These are phyloP conservation scores for Phoebastria nigripes DNA, from an alignment of 2,797 vertebrate species.

Conservation along the genomic window DNA sequence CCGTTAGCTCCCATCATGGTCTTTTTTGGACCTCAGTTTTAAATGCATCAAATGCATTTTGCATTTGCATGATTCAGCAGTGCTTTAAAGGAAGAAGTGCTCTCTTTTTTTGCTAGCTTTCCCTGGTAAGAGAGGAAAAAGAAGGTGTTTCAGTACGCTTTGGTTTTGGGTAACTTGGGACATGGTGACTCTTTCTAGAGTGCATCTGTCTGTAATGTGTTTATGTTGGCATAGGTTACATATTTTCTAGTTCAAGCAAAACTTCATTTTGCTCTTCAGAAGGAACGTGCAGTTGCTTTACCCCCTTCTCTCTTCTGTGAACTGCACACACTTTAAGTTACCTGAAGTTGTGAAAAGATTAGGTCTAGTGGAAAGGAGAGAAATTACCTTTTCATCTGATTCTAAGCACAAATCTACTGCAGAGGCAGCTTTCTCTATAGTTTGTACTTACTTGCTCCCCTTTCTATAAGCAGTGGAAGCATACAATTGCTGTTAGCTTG, in stretches of 20 bases:
- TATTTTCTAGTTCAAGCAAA: background rate
- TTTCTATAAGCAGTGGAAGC: background rate
- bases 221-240: rapidly evolving
- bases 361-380: background rate
- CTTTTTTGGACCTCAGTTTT: background rate
- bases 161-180: background rate
- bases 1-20: background rate
- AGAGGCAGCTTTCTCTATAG: background rate
- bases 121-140: background rate
- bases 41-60: background rate
- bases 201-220: background rate
- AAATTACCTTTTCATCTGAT: background rate
- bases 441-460: background rate
- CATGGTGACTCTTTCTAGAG: background rate
- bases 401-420: background rate
- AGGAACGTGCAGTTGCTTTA: background rate
- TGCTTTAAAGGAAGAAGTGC: background rate
- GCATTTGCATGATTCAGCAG: background rate
- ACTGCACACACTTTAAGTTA: background rate
- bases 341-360: background rate
- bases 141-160: background rate
- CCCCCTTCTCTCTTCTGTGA: background rate
- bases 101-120: background rate
- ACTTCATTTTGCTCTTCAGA: background rate
- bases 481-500: background rate